Conservation (phyloP, 2,113 vertebrate genomes). For the Polypterus bichir region DNA sequence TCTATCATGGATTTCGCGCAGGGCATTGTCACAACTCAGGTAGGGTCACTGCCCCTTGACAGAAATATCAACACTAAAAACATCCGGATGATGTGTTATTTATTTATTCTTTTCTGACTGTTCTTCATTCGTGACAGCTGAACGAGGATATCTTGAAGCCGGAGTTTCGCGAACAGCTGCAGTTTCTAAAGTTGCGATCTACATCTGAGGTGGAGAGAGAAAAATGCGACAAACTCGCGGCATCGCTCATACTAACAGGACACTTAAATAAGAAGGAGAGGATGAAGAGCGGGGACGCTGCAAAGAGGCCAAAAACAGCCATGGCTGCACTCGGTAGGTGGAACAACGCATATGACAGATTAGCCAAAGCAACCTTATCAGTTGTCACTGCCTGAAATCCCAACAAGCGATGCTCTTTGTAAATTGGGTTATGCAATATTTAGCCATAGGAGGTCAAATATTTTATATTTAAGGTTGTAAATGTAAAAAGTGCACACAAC, state of each 20-base stretch:
- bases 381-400: no score
- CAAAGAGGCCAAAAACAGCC: conserved; percentile 14
- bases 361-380: no score
- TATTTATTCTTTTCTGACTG: not conserved
- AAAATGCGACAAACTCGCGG: conserved; percentile 10
- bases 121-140: conserved; percentile 6
- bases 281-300: not conserved
- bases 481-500: no score
- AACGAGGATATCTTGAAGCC: conserved; percentile 16
- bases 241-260: conserved; percentile 10
- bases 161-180: conserved; percentile 15
- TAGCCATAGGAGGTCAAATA: no score
- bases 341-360: not conserved
- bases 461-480: no score
- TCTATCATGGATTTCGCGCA: no score
- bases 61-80: not conserved
- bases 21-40: not conserved
- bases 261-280: not conserved
- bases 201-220: conserved; percentile 7
- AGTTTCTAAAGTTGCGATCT: conserved; percentile 10
- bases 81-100: conserved; percentile 2
- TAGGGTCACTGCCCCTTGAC: not conserved
- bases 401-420: no score
- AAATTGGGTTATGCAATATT: no score
- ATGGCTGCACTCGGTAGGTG: conserved; percentile 17